phyloP scores from a whole-genome alignment of 2,113 vertebrate species.

The Haemorhous mexicanus region DNA sequence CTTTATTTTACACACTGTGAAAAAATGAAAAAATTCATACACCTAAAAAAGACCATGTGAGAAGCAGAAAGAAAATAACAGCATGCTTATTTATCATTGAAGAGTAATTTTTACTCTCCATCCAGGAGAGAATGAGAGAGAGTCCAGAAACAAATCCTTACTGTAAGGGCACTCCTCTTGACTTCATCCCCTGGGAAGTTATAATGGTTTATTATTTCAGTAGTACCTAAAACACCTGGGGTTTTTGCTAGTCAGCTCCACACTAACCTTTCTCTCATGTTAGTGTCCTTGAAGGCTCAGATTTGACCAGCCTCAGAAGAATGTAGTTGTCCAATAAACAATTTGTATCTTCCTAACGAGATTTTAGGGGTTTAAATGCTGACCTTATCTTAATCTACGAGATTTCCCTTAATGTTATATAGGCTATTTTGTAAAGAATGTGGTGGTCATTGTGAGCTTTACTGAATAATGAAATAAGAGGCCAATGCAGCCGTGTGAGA shows the following conservation, averaged over 20 bases:
- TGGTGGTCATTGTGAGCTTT: constrained; percentile 38
- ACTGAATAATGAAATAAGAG: constrained; percentile 56
- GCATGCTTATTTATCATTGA: background rate
- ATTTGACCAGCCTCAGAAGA: background rate
- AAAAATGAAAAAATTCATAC: background rate
- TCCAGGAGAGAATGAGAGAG: background rate
- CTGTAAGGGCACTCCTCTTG: background rate
- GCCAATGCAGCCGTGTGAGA: constrained; percentile 30
- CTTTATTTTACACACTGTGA: background rate
- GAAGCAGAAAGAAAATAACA: background rate
- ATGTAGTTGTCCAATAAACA: background rate
- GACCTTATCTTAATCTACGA: background rate
- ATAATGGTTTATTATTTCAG: background rate
- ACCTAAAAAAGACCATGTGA: background rate
- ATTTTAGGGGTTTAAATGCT: background rate
- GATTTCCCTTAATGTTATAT: background rate
- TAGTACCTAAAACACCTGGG: background rate
- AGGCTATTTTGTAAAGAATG: background rate
- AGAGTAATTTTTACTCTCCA: background rate
- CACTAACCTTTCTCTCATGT: background rate
- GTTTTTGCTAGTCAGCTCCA: background rate
- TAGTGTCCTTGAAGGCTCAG: background rate
- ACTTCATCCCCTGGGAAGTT: background rate
- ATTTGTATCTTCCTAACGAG: background rate
- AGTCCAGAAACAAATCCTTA: background rate